Evolutionary conservation across 1,140 invertebrate genomes (phyloP).

Genomic region (Lycorma delicatula): DNA sequence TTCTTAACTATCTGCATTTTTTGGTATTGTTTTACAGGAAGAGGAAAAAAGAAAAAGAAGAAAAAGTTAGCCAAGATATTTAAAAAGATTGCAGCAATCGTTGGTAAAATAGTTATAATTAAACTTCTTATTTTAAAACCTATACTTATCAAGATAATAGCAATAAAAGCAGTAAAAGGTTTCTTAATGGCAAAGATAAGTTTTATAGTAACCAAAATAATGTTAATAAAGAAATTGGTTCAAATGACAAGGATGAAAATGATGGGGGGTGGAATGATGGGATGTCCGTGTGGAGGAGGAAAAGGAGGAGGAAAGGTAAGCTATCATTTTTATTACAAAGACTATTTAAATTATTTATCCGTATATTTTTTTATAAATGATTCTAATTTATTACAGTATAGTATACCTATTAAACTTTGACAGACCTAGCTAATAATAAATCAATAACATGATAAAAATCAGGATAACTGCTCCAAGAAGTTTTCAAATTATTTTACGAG

Average conservation of each 20-base stretch:
- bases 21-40: not conserved
- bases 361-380: too few species aligned
- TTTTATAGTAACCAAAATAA: not conserved
- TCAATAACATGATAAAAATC: too few species aligned
- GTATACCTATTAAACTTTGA: too few species aligned
- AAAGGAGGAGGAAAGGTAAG: too few species aligned
- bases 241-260: not conserved
- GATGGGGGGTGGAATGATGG: not conserved
- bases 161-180: not conserved
- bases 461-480: too few species aligned
- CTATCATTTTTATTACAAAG: too few species aligned
- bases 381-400: too few species aligned
- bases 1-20: too few species aligned
- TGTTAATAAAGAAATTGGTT: not conserved
- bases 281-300: not conserved
- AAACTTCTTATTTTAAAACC: not conserved
- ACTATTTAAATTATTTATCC: too few species aligned
- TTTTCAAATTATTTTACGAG: too few species aligned
- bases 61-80: not conserved
- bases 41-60: not conserved
- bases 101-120: not conserved
- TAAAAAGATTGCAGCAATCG: not conserved
- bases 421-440: too few species aligned
- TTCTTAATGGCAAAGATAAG: not conserved
- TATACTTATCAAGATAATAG: not conserved